These are phyloP conservation scores for Electrophaes corylata DNA, from an alignment of 2,888 invertebrate species.

Conservation along the genomic window DNA sequence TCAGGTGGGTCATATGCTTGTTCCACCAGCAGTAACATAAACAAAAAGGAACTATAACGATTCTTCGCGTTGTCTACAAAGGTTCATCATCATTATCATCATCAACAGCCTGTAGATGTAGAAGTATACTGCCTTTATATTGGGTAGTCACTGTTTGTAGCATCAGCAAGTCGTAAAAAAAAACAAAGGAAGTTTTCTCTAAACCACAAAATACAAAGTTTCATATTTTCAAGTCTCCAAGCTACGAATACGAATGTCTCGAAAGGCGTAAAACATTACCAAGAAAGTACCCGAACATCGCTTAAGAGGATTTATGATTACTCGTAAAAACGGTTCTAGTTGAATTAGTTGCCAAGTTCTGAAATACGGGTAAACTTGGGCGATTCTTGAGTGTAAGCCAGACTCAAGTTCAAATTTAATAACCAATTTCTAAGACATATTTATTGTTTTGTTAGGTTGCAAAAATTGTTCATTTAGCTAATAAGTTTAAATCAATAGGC, in stretches of 20 bases:
- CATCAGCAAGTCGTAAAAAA: too few relatives aligned
- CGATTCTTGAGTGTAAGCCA: conserved; percentile 14
- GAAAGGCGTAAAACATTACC: conserved; percentile 16
- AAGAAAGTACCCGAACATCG: conserved; percentile 43
- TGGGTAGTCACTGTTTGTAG: too few relatives aligned
- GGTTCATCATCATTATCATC: too few relatives aligned
- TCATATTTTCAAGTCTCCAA: conserved; percentile 6
- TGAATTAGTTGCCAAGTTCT: conserved; percentile 70
- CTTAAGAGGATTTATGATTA: conserved; percentile 67
- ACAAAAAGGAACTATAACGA: too few relatives aligned
- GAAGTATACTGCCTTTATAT: too few relatives aligned
- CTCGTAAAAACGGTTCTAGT: conserved; percentile 65
- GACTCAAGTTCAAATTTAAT: conserved; percentile 11
- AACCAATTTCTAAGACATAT: conserved; percentile 1
- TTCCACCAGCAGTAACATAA: too few relatives aligned
- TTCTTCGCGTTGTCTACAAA: too few relatives aligned
- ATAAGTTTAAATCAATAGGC: background rate
- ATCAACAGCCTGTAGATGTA: too few relatives aligned
- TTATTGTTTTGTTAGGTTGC: conserved; percentile 4
- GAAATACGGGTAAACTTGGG: conserved; percentile 63
- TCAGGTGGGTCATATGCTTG: too few relatives aligned
- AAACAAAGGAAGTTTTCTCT: background rate
- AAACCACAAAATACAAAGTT: background rate
- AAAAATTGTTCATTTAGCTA: background rate
- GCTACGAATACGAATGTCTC: conserved; percentile 5